Conservation (phyloP, 2,113 vertebrate species). For the Sapajus apella region DNA sequence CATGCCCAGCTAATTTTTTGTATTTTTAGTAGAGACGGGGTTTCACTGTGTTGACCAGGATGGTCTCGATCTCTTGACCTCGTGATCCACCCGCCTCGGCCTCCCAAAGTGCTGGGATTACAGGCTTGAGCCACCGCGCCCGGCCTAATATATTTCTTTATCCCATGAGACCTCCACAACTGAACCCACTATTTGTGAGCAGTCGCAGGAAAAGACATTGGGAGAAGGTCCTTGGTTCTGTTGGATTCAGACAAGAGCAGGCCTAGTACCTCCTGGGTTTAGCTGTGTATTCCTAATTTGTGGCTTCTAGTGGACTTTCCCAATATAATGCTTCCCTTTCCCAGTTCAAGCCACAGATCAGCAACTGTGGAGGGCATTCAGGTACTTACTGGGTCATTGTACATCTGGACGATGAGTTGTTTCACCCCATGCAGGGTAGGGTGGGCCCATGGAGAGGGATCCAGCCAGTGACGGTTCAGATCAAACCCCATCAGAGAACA, state of each 20-base stretch:
- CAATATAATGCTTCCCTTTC: background rate
- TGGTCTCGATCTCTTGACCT: too few species aligned
- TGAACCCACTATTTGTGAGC: background rate
- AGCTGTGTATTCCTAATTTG: background rate
- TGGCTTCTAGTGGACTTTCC: background rate
- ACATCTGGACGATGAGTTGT: slow-evolving; percentile 96
- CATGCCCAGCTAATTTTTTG: too few species aligned
- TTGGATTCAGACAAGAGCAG: background rate
- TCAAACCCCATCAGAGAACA: slow-evolving; percentile 98
- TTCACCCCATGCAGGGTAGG: slow-evolving; percentile 97
- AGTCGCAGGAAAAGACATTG: background rate
- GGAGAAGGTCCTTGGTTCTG: background rate
- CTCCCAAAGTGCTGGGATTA: too few species aligned
- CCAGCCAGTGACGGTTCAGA: slow-evolving; percentile 98
- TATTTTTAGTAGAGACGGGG: too few species aligned
- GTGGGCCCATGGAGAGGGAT: slow-evolving; percentile 97
- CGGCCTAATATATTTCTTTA: background rate
- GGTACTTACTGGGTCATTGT: slow-evolving; percentile 94
- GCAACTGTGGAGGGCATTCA: background rate
- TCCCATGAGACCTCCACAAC: background rate
- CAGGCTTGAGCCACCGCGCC: too few species aligned
- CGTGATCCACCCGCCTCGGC: too few species aligned
- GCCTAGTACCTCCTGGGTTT: background rate
- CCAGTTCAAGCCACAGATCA: background rate
- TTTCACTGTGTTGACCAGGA: too few species aligned